Evolutionary conservation across 2,113 vertebrate species (phyloP).

Genomic region (Bubo bubo): DNA sequence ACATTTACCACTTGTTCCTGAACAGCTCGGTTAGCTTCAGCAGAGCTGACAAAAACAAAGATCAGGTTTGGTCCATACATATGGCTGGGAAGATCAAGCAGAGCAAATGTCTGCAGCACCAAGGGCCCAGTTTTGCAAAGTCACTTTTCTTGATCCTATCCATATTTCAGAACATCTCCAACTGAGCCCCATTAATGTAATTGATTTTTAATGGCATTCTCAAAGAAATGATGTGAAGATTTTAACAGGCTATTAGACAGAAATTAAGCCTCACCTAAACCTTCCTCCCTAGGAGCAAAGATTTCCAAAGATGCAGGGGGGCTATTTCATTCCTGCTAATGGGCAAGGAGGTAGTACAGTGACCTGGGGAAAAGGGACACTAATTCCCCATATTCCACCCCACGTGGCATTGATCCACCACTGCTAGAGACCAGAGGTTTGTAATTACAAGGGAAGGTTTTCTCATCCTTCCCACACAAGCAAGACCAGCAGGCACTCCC

Average conservation of each 20-base stretch:
- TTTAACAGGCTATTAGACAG: conserved; percentile 56
- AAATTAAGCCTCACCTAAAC: conserved; percentile 39
- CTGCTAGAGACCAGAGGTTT: not conserved
- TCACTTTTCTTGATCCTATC: conserved; percentile 35
- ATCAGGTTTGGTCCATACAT: not conserved
- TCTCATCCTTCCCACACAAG: not conserved
- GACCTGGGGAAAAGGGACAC: not conserved
- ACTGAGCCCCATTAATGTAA: conserved; percentile 63
- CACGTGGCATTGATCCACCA: not conserved
- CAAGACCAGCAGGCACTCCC: not conserved
- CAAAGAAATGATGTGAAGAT: conserved; percentile 23
- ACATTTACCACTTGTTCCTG: not conserved
- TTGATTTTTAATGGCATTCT: conserved; percentile 66
- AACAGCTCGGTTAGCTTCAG: not conserved
- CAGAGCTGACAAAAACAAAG: not conserved
- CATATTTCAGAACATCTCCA: conserved; percentile 45
- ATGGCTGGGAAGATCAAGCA: not conserved
- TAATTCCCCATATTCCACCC: not conserved
- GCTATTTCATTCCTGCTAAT: not conserved
- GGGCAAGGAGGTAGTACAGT: not conserved
- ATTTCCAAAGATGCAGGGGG: not conserved
- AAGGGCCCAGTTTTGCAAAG: conserved; percentile 27
- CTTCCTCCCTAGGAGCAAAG: not conserved
- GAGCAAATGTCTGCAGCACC: not conserved
- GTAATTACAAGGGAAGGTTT: not conserved